Evolutionary conservation across 2,113 vertebrate genomes (phyloP), one percentile per base, ranked within the genome.

Genomic region (Colaptes auratus): DNA sequence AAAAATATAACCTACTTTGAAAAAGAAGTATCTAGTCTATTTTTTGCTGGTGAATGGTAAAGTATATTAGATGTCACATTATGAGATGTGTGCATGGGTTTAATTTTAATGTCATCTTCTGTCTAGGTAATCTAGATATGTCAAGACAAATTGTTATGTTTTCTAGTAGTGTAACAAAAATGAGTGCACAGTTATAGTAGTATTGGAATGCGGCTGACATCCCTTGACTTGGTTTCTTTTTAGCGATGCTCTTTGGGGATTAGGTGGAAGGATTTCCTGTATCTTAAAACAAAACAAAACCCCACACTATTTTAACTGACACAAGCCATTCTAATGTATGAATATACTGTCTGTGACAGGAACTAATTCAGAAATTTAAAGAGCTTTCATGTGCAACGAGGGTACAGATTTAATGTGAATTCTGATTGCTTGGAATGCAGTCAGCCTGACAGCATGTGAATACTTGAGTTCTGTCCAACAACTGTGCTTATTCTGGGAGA

Each of bases 381-480:
- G 67, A 78, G 71, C 69, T 92, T 91, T 90, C 9, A 72, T 92
- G 66, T 77, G 64, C 74, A 71, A 35, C 48, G 87, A 82, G 55
- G 61, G 31, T 88, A 69, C 70, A 93, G 87, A 96, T 94, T 94
- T 92, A 96, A 95, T 93, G 67, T 11, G 77, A 85, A 53, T 96
- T 88, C 82, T 96, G 89, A 75, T 96, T 94, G 94, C 82, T 53
- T 95, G 95, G 90, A 96, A 97, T 95, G 90, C 78, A 86, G 75
- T 93, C 85, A 79, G 65, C 90, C 91, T 95, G 78, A 93, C 88
- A 90, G 77, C 85, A 76, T 60, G 64, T 82, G 89, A 81, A 90
- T 93, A 88, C 77, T 96, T 95, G 93, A 94, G 93, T 88, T 55
- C 53, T 52, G 42, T 95, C 94, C 86, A 95, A 73, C 88, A 91